These are phyloP conservation scores for Misgurnus mizolepis DNA, from an alignment of 2,113 vertebrate genomes.

Conservation along the genomic window DNA sequence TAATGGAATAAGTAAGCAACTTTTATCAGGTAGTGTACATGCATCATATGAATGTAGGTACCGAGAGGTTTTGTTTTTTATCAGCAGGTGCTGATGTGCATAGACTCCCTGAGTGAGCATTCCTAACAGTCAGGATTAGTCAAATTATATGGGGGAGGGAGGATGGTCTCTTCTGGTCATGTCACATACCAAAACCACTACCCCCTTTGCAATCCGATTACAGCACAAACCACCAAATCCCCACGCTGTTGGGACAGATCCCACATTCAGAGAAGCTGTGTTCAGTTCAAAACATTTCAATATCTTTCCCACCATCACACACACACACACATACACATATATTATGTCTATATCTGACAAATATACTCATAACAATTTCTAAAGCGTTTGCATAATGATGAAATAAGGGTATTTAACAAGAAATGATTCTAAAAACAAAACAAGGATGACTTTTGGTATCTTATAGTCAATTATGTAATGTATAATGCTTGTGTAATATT, in stretches of 20 bases:
- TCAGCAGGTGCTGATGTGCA: slow-evolving; percentile 7
- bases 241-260: not conserved
- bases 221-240: slow-evolving; percentile 72
- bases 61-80: not conserved
- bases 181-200: slow-evolving; percentile 60
- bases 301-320: no score
- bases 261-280: slow-evolving; percentile 32
- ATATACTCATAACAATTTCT: not conserved
- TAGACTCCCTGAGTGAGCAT: not conserved
- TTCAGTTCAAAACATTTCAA: not conserved
- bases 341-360: not conserved
- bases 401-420: not conserved
- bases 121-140: slow-evolving; percentile 2
- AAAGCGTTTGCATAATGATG: no score
- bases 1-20: no score
- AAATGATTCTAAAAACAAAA: not conserved
- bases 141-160: slow-evolving; percentile 18
- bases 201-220: slow-evolving; percentile 73
- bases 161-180: slow-evolving; percentile 56
- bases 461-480: no score
- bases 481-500: no score
- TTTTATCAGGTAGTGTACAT: not conserved
- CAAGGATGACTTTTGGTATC: not conserved
- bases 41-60: not conserved
- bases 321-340: not conserved